Conservation (phyloP, 1,140 invertebrate species). For the Pogonognathellus flavescens region DNA sequence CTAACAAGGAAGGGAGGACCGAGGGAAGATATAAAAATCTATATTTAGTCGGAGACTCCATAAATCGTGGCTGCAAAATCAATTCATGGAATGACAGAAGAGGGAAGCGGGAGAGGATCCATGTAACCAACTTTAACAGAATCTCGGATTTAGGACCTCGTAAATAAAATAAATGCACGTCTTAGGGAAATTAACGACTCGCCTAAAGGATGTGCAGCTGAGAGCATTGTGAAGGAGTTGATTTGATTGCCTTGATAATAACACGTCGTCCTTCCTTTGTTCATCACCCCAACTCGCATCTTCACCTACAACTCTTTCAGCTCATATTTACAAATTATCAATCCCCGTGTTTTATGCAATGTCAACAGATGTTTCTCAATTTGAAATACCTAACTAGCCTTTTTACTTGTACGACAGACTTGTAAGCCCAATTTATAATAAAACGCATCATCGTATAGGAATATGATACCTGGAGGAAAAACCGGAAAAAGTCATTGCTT, state of each 20-base stretch:
- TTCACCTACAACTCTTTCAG: too few relatives aligned
- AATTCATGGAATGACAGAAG: constrained; percentile 39
- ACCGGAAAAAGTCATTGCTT: too few relatives aligned
- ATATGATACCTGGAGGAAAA: too few relatives aligned
- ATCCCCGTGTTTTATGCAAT: too few relatives aligned
- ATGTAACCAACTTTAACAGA: constrained; percentile 18
- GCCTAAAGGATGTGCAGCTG: constrained; percentile 22
- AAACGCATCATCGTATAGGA: too few relatives aligned
- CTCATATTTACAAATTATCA: too few relatives aligned
- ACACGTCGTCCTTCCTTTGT: too few relatives aligned
- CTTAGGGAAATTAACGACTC: constrained; percentile 42
- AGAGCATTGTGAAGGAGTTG: constrained; percentile 18
- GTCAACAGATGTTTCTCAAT: too few relatives aligned
- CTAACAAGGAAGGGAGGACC: not conserved
- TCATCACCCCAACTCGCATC: too few relatives aligned
- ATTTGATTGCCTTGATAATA: not conserved
- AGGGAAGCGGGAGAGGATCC: constrained; percentile 14
- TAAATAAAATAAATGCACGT: constrained; percentile 49
- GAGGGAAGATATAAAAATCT: constrained; percentile 1
- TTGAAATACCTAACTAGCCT: too few relatives aligned
- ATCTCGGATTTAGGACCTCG: constrained; percentile 41
- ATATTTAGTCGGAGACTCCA: constrained; percentile 34
- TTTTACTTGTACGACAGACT: too few relatives aligned
- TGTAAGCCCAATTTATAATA: too few relatives aligned
- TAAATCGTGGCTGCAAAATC: constrained; percentile 43